Conservation (phyloP, 1,140 invertebrate species). For the Aplysia californica region DNA sequence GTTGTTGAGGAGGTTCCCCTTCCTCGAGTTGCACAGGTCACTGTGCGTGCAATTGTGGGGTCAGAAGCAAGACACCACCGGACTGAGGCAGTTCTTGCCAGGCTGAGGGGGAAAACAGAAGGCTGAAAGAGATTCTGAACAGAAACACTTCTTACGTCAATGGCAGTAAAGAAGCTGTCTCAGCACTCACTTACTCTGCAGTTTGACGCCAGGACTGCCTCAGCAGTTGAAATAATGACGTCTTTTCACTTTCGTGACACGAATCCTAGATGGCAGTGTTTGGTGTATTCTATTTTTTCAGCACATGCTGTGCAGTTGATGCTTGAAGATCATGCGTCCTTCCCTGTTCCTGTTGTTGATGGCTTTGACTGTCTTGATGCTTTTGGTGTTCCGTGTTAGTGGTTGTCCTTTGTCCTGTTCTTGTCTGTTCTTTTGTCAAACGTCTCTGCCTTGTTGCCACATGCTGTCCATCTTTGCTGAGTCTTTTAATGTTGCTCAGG, state of each 20-base stretch:
- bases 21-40: too few species aligned
- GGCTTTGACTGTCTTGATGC: background rate
- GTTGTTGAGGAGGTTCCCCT: too few species aligned
- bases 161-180: background rate
- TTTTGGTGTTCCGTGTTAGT: background rate
- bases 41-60: too few species aligned
- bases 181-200: background rate
- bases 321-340: background rate
- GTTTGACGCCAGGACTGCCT: background rate
- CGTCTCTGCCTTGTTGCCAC: background rate
- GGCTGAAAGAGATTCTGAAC: background rate
- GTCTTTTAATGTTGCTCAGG: background rate
- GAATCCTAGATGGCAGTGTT: background rate
- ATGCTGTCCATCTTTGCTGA: background rate
- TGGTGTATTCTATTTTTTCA: background rate
- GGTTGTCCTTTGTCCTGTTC: background rate
- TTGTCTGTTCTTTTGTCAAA: too few species aligned
- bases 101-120: background rate
- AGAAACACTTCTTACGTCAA: background rate
- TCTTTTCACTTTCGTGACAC: background rate
- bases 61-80: too few species aligned
- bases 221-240: background rate
- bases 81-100: too few species aligned
- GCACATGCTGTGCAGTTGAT: background rate
- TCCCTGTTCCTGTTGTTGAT: background rate